These are phyloP conservation scores for Leptosomus discolor DNA, from an alignment of 2,113 vertebrate species.

Conservation along the genomic window DNA sequence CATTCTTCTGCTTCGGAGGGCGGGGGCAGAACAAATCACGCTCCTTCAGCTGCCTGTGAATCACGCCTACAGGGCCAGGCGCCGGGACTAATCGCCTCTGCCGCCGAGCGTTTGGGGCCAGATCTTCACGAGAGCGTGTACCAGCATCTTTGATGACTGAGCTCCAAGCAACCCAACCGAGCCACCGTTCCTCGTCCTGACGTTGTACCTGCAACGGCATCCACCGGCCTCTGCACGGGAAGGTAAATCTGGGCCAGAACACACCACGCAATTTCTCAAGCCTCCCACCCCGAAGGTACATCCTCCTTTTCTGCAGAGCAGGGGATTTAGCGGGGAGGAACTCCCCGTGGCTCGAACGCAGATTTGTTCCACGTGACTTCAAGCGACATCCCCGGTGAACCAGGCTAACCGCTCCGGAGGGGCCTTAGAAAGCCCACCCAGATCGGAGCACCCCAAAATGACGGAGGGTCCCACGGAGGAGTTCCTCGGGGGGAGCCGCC, in stretches of 20 bases:
- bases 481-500: background rate
- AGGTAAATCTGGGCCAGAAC: background rate
- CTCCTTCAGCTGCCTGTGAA: background rate
- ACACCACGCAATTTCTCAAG: accelerated
- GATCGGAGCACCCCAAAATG: no score
- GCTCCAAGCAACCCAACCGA: background rate
- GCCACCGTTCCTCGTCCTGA: background rate
- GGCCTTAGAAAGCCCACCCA: background rate
- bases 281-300: background rate
- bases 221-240: accelerated
- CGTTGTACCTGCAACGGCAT: background rate
- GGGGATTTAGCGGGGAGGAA: background rate
- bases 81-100: background rate
- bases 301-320: background rate
- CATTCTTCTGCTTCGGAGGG: accelerated
- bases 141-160: background rate
- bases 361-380: background rate
- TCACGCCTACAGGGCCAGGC: background rate
- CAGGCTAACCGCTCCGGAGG: background rate
- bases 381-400: background rate
- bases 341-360: background rate
- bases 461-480: accelerated
- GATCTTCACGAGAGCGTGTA: background rate
- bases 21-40: accelerated
- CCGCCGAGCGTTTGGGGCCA: no score